Base-by-base conservation (phyloP, 2,888 invertebrate species). In the Chrysolina haemoptera region DNA sequence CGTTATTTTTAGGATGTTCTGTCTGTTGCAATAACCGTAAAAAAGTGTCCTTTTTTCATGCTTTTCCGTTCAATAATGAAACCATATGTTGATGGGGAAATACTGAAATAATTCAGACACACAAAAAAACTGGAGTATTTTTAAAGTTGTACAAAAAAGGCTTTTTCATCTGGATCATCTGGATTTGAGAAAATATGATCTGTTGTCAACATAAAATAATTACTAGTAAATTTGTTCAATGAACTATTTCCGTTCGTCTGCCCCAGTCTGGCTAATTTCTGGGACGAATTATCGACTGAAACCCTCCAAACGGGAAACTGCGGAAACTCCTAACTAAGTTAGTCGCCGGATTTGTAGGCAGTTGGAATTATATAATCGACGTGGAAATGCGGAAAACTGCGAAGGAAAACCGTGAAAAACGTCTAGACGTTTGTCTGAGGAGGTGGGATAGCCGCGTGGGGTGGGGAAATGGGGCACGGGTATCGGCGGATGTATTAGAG, bases 341-440 rank as follows among this genome's bases (percentile, higher is more conserved):
- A 71, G 65, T 66, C 55, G 62, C 66, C 46, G 71, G 64, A 62
- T 66, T 46, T 46, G 66, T 40, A 50, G 46, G 46, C 9, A 20
- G 22, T 22, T 43, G 43, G 65, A 8, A 27, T 53, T 59, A 40
- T 53, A 53, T n/a, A n/a, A n/a, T n/a, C 67, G 40, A 53, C 35
- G 66, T 67, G 53, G 40, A 53, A 67, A 53, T 55, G 53, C 20
- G 67, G 53, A 53, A 66, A 67, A 67, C 18, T 40, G 40, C 35
- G 48, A 48, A 50, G n/a, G 50, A 35, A 53, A 67, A 67, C 35
- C 40, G 67, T 18, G 67, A 53, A 53, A 67, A 48, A 64, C 22
- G 70, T 70, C 70, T 70, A 70, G 70, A 70, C 70, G 62, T 63
- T 27, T 62, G 63, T 70, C 70, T 62, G 63, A 22, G 62, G 59